Conservation (phyloP, 1,140 invertebrate species). For the Papilio helenus region DNA sequence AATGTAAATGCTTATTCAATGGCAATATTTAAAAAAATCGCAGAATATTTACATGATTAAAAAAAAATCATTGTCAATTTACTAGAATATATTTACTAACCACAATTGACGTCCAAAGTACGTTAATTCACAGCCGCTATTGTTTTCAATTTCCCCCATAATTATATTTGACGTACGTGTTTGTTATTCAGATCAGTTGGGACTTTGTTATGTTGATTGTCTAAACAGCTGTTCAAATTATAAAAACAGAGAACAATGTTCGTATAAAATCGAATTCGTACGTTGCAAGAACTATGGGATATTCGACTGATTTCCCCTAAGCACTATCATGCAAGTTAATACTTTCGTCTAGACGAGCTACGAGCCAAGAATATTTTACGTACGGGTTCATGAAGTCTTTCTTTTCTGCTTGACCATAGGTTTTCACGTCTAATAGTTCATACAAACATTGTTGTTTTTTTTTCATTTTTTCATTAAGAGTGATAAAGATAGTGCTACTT, state of each 20-base stretch:
- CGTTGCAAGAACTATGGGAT: neutral
- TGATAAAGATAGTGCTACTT: too few relatives aligned
- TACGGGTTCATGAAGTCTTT: neutral
- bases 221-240: slow-evolving; percentile 3
- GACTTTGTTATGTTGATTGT: slow-evolving; percentile 9
- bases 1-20: too few relatives aligned
- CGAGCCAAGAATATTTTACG: neutral
- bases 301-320: neutral
- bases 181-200: slow-evolving; percentile 26
- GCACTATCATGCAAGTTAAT: neutral
- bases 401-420: neutral
- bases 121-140: neutral
- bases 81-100: neutral
- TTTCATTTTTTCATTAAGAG: too few relatives aligned
- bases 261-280: neutral
- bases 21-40: too few relatives aligned
- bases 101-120: neutral
- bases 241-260: neutral
- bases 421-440: neutral
- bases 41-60: too few relatives aligned
- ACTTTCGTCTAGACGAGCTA: neutral
- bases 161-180: neutral
- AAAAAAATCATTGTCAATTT: too few relatives aligned
- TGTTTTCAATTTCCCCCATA: slow-evolving; percentile 6
- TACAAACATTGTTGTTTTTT: too few relatives aligned